Evolutionary conservation across 2,888 invertebrate species (phyloP).

Genomic region (Polydrusus cervinus): DNA sequence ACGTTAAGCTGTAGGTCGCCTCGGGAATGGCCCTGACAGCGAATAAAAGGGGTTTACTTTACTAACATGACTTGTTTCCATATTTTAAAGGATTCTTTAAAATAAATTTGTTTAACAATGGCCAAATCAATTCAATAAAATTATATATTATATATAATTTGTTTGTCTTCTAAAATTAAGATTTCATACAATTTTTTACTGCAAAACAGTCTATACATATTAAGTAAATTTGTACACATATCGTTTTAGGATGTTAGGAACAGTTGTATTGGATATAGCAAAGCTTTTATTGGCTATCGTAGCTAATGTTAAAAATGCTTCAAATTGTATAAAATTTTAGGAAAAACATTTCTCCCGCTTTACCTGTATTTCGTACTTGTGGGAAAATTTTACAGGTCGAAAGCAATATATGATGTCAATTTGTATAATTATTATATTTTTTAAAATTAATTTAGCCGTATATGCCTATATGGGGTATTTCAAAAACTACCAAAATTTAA

Average conservation of each 20-base stretch:
- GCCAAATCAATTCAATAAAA: background rate
- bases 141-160: conserved; percentile 1
- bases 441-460: too few species aligned
- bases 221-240: conserved; percentile 65
- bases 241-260: conserved; percentile 62
- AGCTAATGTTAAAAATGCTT: conserved; percentile 48
- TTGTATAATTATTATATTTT: background rate
- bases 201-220: conserved; percentile 62
- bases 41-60: too few species aligned
- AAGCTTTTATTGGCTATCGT: conserved; percentile 53
- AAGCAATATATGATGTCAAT: conserved; percentile 9
- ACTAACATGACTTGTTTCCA: too few species aligned
- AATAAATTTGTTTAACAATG: background rate
- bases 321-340: conserved; percentile 55
- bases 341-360: conserved; percentile 54
- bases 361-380: conserved; percentile 51
- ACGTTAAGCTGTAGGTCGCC: too few species aligned
- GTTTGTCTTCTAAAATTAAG: conserved; percentile 54
- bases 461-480: too few species aligned
- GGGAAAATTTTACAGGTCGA: conserved; percentile 49
- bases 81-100: too few species aligned
- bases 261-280: conserved; percentile 57
- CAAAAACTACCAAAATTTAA: too few species aligned
- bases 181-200: conserved; percentile 68
- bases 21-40: too few species aligned